A percentile compares a stretch with the other conserved stretches of the same genome.
phyloP scores from a whole-genome alignment of 2,888 invertebrate species.

The Platycnemis pennipes region DNA sequence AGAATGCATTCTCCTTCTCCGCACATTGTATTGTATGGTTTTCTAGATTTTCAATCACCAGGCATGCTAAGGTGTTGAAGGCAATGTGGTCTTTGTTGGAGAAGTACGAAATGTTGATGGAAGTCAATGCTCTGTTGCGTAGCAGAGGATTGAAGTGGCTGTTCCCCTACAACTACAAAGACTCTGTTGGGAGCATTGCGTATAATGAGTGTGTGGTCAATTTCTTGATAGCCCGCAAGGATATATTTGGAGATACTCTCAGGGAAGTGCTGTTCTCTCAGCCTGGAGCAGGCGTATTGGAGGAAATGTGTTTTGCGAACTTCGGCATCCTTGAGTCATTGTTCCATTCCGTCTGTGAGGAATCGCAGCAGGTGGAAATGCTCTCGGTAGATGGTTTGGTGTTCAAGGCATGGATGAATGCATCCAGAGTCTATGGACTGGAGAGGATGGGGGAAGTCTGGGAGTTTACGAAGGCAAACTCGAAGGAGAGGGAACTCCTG shows the following conservation, averaged over 20 bases:
- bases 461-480: too few species aligned
- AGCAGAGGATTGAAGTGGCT: background rate
- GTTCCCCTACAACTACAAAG: background rate
- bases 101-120: background rate
- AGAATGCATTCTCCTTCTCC: background rate
- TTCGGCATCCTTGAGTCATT: too few species aligned
- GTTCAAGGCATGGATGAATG: too few species aligned
- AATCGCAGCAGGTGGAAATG: too few species aligned
- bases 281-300: too few species aligned
- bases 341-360: too few species aligned
- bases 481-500: too few species aligned
- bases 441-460: too few species aligned
- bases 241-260: background rate
- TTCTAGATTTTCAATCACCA: rapidly evolving
- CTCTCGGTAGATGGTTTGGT: too few species aligned
- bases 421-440: too few species aligned
- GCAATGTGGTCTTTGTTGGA: background rate
- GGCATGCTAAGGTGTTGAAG: background rate
- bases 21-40: background rate
- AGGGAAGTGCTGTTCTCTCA: too few species aligned
- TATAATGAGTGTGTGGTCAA: background rate
- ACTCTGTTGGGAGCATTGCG: background rate
- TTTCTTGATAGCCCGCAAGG: background rate
- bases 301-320: too few species aligned
- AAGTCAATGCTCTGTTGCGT: background rate